Conservation (phyloP, 1,140 invertebrate genomes). For the Mamestra configurata region DNA sequence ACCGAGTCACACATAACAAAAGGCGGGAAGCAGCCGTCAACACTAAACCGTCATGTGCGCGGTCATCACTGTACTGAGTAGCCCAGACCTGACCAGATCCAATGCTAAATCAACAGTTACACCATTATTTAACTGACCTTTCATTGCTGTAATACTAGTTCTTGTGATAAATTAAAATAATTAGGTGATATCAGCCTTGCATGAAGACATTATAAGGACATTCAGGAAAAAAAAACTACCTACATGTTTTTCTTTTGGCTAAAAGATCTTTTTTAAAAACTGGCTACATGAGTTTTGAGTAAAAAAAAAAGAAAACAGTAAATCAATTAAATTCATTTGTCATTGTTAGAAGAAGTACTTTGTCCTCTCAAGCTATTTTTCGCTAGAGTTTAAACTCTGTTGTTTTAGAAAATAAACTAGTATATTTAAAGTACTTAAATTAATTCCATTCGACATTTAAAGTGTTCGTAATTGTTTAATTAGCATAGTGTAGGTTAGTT, state of each 20-base stretch:
- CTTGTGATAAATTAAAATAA: constrained; percentile 8
- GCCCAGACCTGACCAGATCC: background rate
- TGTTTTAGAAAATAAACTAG: background rate
- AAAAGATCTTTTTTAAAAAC: background rate
- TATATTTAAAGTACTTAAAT: background rate
- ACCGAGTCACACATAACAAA: constrained; percentile 64
- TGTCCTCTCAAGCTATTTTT: constrained; percentile 5
- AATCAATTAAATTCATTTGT: background rate
- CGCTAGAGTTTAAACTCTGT: background rate
- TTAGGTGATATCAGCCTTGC: constrained; percentile 1
- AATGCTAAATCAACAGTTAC: constrained; percentile 9
- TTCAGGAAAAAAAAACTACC: background rate
- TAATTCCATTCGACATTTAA: constrained; percentile 15
- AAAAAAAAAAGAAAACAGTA: background rate
- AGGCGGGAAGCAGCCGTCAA: constrained; percentile 71
- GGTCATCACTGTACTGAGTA: background rate
- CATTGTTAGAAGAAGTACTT: background rate
- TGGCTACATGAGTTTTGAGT: background rate
- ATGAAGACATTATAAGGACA: background rate
- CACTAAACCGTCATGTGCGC: background rate
- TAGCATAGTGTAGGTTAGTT: constrained; percentile 12
- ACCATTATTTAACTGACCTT: constrained; percentile 11
- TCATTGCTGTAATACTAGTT: constrained; percentile 3
- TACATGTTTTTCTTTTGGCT: too few relatives aligned
- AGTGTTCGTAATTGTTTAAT: constrained; percentile 42